Conservation (phyloP, 2,888 invertebrate genomes). For the Flexamia atlantica region DNA sequence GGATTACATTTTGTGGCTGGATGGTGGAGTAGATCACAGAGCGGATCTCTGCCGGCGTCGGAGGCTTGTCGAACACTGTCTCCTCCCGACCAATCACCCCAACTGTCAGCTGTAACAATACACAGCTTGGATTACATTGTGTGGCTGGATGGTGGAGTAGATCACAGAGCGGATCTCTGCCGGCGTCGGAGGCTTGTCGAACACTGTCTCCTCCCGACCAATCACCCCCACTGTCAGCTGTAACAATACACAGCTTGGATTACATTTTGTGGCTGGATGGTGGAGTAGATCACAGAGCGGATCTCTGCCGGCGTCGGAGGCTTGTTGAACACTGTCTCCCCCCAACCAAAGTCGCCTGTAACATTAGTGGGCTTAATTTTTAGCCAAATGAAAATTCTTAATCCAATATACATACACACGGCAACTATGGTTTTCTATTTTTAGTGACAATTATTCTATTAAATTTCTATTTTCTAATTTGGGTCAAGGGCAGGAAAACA, state of each 20-base stretch:
- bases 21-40: conserved; percentile 95
- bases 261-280: conserved; percentile 93
- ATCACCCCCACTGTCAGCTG: conserved; percentile 95
- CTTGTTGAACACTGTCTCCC: conserved; percentile 98
- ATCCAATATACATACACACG: too few species aligned
- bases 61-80: conserved; percentile 97
- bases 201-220: conserved; percentile 96
- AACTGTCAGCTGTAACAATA: conserved; percentile 89
- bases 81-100: conserved; percentile 97
- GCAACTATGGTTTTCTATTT: too few species aligned
- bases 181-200: conserved; percentile 98
- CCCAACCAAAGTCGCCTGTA: conserved; percentile 91
- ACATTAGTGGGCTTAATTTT: too few species aligned
- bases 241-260: too few species aligned
- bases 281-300: conserved; percentile 94
- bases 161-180: conserved; percentile 95
- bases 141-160: conserved; percentile 94
- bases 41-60: conserved; percentile 97
- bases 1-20: conserved; percentile 93
- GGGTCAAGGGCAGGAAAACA: too few species aligned
- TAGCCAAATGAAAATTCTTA: too few species aligned
- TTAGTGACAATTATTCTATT: too few species aligned
- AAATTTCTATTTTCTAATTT: too few species aligned
- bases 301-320: conserved; percentile 98
- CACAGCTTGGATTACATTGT: too few species aligned